Evolutionary conservation across 1,140 invertebrate genomes (phyloP), one percentile per base, ranked within the genome.

Genomic region (Olivierus martensii): DNA sequence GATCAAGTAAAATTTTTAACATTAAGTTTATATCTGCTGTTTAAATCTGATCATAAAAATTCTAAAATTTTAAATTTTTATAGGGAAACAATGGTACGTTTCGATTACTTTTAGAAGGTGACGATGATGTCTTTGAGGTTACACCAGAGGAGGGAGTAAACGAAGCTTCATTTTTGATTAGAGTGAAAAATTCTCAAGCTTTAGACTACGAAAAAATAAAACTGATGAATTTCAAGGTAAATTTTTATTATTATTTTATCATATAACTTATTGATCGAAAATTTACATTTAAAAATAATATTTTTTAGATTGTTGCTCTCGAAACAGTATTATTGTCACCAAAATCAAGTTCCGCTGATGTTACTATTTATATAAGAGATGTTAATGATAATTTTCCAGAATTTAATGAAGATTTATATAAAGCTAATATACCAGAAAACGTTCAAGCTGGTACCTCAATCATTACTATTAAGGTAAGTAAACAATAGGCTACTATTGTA

Each of bases 351-450:
- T 70, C 77, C n/a, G 88, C 87, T 1, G 80, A 84, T 38, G 81
- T 96, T 3, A 84, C 79, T 11, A 80, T 95, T 43, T 77, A 82
- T 57, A 81, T 97, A 62, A 75, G 82, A 56, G 92, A 97, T 71
- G 80, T 86, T 65, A 95, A 96, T 65, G 92, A 96, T 66, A 94
- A 95, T 69, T 84, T 85, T 65, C 92, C 91, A 0, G 81, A 87
- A 66, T 96, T 96, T 63, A 79, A 76, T 0, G 76, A 84, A 61
- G 70, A 76, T 15, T 65, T 79, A 28, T 93, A 93, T 46, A 50
- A 67, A 52, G 68, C 69, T 4, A 57, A 52, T 6, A 62, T 78
- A 7, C 61, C 63, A 11, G 91, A 96, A 70, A 91, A 95, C 69
- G 84, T 86, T 64, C 73, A 76, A 19, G 70, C 78, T 36, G 89